Percentiles rank a stretch among this genome's conserved stretches.
phyloP scores from a whole-genome alignment of 2,888 invertebrate species.

The Calliphora vomitoria region DNA sequence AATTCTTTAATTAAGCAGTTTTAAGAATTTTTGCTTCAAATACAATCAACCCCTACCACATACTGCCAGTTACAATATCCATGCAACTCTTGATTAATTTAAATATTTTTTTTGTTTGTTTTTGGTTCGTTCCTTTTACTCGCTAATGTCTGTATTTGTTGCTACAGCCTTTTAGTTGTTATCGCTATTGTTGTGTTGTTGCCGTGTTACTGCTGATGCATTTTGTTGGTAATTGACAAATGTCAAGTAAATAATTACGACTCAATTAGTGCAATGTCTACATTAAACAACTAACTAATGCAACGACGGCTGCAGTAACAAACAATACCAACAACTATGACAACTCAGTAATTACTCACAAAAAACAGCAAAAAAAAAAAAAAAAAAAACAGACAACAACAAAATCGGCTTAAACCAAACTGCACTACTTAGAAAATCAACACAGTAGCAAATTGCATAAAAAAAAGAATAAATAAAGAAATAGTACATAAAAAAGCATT shows the following conservation, averaged over 20 bases:
- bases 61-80: background rate
- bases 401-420: slow-evolving; percentile 61
- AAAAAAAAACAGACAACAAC: slow-evolving; percentile 9
- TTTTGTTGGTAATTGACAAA: slow-evolving; percentile 69
- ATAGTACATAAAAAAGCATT: slow-evolving; percentile 38
- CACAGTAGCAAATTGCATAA: slow-evolving; percentile 49
- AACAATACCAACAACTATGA: slow-evolving; percentile 41
- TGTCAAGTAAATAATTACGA: slow-evolving; percentile 74
- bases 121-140: background rate
- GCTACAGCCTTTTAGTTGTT: slow-evolving; percentile 27
- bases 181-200: slow-evolving; percentile 37
- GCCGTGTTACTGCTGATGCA: slow-evolving; percentile 45
- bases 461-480: slow-evolving; percentile 43
- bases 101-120: slow-evolving; percentile 16
- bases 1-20: slow-evolving; percentile 6
- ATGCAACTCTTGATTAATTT: slow-evolving; percentile 35
- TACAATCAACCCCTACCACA: background rate
- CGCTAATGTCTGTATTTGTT: background rate
- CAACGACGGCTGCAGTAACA: slow-evolving; percentile 34
- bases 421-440: slow-evolving; percentile 61
- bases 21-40: background rate
- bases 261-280: slow-evolving; percentile 73
- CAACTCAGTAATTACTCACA: slow-evolving; percentile 57
- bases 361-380: background rate
- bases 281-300: slow-evolving; percentile 59